Evolutionary conservation across 2,888 invertebrate genomes (phyloP).

Genomic region (Leucophora obtusa): DNA sequence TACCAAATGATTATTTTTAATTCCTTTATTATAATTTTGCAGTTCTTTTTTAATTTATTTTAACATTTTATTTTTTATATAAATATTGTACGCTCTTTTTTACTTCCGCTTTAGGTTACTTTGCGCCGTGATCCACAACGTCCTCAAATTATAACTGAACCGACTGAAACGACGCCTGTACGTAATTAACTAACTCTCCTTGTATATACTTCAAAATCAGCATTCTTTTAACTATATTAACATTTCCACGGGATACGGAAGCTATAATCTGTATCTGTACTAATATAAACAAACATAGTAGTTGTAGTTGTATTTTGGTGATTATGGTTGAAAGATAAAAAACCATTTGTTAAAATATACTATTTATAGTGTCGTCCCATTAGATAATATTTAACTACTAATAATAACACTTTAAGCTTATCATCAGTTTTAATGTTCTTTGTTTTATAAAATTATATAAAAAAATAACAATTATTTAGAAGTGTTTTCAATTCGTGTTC

Average conservation of each 20-base stretch:
- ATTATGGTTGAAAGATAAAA: conserved; percentile 1
- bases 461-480: conserved; percentile 22
- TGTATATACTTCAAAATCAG: conserved; percentile 13
- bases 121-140: conserved; percentile 82
- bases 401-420: conserved; percentile 40
- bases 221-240: conserved; percentile 5
- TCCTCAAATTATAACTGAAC: conserved; percentile 76
- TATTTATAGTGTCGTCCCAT: conserved; percentile 42
- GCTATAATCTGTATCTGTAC: conserved; percentile 2
- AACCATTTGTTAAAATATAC: not conserved
- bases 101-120: conserved; percentile 82
- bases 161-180: conserved; percentile 79
- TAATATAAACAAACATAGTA: not conserved
- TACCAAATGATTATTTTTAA: not conserved
- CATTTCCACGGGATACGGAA: not conserved
- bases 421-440: conserved; percentile 31
- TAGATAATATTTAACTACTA: conserved; percentile 36
- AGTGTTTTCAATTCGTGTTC: not conserved
- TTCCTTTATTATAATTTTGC: conserved; percentile 6
- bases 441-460: conserved; percentile 12
- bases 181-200: conserved; percentile 71
- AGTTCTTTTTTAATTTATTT: conserved; percentile 44
- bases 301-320: conserved; percentile 18
- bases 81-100: conserved; percentile 55
- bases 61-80: conserved; percentile 21